Conservation (phyloP, 2,113 vertebrate genomes). For the Psilopsiagon aurifrons region DNA sequence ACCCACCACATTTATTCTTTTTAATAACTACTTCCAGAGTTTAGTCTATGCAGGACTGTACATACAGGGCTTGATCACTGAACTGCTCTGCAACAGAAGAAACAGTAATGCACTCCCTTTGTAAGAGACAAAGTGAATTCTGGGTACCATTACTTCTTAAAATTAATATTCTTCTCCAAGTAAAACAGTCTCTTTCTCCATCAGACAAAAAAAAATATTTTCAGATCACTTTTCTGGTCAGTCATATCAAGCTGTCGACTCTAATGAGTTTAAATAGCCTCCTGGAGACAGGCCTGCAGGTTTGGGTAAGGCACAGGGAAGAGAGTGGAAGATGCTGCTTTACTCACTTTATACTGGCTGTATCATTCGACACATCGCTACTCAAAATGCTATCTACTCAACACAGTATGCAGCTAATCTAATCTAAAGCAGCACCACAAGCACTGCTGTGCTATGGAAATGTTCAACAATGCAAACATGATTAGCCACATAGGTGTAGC, state of each 20-base stretch:
- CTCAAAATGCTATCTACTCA: conserved; percentile 63
- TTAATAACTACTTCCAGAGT: not conserved
- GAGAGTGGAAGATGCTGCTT: not conserved
- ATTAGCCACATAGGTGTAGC: conserved; percentile 68
- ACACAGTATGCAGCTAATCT: conserved; percentile 71
- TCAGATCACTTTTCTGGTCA: not conserved
- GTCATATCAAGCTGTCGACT: not conserved
- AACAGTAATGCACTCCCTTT: fast-evolving
- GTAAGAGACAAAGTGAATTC: not conserved
- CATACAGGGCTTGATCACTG: not conserved
- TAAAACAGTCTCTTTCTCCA: not conserved
- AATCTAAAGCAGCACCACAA: conserved; percentile 48
- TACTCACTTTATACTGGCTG: not conserved
- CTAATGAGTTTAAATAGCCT: conserved; percentile 23
- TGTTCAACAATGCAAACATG: conserved; percentile 59
- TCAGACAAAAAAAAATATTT: not conserved
- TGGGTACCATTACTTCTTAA: not conserved
- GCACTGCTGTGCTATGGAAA: conserved; percentile 56
- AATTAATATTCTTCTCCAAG: not conserved
- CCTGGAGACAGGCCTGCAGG: conserved; percentile 1
- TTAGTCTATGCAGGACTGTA: not conserved
- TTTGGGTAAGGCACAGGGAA: not conserved
- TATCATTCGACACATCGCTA: conserved; percentile 58
- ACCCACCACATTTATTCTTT: not conserved
- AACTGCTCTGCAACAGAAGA: not conserved